Percentiles rank a stretch among this genome's conserved stretches.
Conservation (phyloP, 2,113 vertebrate genomes). For the Macquaria australasica region DNA sequence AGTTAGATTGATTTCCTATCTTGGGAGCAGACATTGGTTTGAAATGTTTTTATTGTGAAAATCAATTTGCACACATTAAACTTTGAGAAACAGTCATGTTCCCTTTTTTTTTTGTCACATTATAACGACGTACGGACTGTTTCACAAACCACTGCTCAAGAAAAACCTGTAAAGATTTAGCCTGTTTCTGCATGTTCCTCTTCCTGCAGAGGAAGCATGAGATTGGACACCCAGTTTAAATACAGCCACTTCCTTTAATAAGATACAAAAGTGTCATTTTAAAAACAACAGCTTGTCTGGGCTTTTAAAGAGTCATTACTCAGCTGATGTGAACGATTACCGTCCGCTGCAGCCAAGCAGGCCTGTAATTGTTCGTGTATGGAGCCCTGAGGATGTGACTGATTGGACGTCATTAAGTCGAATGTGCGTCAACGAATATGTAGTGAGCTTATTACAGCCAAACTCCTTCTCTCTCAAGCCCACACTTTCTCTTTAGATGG, state of each 20-base stretch:
- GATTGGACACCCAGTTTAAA: background rate
- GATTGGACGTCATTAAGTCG: conserved; percentile 70
- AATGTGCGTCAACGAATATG: conserved; percentile 64
- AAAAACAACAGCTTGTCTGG: conserved; percentile 32
- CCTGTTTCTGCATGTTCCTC: too few species aligned
- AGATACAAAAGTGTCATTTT: conserved; percentile 35
- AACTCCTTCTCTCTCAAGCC: conserved; percentile 39
- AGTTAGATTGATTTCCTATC: background rate
- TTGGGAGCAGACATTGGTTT: background rate
- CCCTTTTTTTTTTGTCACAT: too few species aligned
- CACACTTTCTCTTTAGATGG: conserved; percentile 59
- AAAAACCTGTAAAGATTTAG: too few species aligned
- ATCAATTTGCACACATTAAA: background rate
- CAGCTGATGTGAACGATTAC: conserved; percentile 61
- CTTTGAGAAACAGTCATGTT: background rate
- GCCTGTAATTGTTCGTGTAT: conserved; percentile 67
- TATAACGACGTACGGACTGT: too few species aligned
- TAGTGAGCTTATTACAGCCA: conserved; percentile 37
- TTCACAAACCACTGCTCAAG: too few species aligned
- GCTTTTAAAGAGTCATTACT: conserved; percentile 46
- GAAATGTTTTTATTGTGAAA: background rate
- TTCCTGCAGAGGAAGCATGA: background rate
- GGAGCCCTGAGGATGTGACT: conserved; percentile 58
- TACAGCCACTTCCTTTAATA: conserved; percentile 22
- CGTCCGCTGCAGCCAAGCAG: conserved; percentile 33